Conservation (phyloP, 2,888 invertebrate species). For the Melanotus villosus region DNA sequence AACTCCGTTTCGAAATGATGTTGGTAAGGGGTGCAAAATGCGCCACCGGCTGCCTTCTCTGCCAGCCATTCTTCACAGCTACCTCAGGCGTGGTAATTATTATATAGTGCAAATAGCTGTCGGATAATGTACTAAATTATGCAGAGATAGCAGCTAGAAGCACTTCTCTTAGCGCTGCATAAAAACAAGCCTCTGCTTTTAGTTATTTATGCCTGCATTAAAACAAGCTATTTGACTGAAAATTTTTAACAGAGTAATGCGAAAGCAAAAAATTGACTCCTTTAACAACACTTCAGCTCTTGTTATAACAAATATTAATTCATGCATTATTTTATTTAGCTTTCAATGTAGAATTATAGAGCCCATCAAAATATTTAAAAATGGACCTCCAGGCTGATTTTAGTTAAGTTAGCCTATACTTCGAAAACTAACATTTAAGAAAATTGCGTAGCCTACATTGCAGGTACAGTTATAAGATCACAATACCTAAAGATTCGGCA, state of each 20-base stretch:
- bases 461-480: too few relatives aligned
- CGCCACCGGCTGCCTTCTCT: neutral
- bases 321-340: too few relatives aligned
- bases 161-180: slow-evolving; percentile 22
- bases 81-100: slow-evolving; percentile 29
- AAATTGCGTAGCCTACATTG: too few relatives aligned
- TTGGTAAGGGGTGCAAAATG: slow-evolving; percentile 22
- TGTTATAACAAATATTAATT: too few relatives aligned
- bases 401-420: too few relatives aligned
- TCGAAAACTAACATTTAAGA: too few relatives aligned
- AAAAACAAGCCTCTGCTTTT: slow-evolving; percentile 29
- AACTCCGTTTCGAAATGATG: neutral
- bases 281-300: too few relatives aligned
- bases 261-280: too few relatives aligned
- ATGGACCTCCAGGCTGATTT: too few relatives aligned
- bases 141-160: slow-evolving; percentile 22
- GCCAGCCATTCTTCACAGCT: slow-evolving; percentile 15
- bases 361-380: too few relatives aligned
- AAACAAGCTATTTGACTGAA: neutral
- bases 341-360: too few relatives aligned
- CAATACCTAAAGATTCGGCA: too few relatives aligned
- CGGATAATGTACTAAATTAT: slow-evolving; percentile 35
- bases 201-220: slow-evolving; percentile 33
- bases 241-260: neutral
- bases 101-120: slow-evolving; percentile 37